Base-by-base conservation (phyloP, 1,140 invertebrate species). In the Leptopilina boulardi region DNA sequence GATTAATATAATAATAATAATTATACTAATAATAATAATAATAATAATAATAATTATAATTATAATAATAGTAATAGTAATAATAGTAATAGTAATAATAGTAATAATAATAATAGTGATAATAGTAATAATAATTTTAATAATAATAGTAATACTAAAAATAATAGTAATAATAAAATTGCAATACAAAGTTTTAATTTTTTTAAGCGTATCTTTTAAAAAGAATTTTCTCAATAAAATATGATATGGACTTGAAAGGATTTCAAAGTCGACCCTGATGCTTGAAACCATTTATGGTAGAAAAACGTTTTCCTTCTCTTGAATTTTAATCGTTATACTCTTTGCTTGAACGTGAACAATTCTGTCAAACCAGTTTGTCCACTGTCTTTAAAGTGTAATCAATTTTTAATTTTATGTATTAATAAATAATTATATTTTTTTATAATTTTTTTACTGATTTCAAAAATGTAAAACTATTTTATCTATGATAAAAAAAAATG, bases 211-310 rank as follows among this genome's bases (percentile, higher is more conserved):
- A 6, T 54, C 10, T 18, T n/a, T 4, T 0, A 19, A 54, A 54
- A 54, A 23, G 21, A 59, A 26, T 26, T 59, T 1, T 15, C 5
- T 13, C 11, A 21, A 26, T 30, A 26, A 26, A 26, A 13, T 19
- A 23, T 26, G 21, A 59, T 59, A 30, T 15, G 59, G 15, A 15
- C 2, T 15, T 30, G 13, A 66, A 66, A 66, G 21, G 26, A 66
- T 30, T 23, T 26, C 26, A 34, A 13, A 66, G 21, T 15, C 21
- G 59, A n/a, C 59, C 59, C 59, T 66, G 59, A 66, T 66, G 8
- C 59, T 66, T 66, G 59, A 66, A 34, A 30, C 23, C 59, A 34
- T 66, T 66, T 66, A 34, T 66, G 59, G 59, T 13, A n/a, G 59
- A 66, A 66, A 66, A 34, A 66, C 59, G 23, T 66, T 66, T 30